phyloP scores from a whole-genome alignment of 2,113 vertebrate genomes.

The Helogale parvula region DNA sequence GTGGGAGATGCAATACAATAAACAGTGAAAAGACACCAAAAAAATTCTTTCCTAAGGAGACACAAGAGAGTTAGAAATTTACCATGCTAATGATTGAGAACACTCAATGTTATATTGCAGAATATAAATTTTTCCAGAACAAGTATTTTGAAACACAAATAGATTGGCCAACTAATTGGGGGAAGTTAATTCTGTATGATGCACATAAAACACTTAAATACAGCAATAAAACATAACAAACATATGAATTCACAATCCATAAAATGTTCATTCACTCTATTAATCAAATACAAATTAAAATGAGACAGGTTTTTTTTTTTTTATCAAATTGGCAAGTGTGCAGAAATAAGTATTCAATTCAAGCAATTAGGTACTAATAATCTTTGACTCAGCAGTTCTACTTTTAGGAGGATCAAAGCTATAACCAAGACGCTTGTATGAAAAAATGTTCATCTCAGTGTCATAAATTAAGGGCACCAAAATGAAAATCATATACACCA shows the following conservation, averaged over 20 bases:
- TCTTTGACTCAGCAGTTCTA: constrained; percentile 3
- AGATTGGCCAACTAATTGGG: background rate
- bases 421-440: background rate
- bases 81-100: background rate
- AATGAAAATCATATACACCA: constrained; percentile 35
- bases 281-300: constrained; percentile 37
- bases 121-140: background rate
- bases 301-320: background rate
- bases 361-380: background rate
- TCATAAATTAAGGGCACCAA: constrained; percentile 41
- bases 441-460: background rate
- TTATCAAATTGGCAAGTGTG: background rate
- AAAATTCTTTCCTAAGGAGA: background rate
- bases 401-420: constrained; percentile 1
- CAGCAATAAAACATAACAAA: constrained; percentile 18
- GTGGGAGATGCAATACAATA: background rate
- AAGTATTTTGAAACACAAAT: constrained; percentile 43
- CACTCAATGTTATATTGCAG: background rate
- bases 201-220: constrained; percentile 11
- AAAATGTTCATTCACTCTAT: background rate
- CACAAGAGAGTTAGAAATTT: background rate
- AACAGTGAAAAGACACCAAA: background rate
- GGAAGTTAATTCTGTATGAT: background rate
- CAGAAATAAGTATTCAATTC: background rate
- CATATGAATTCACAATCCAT: background rate